phyloP scores from a whole-genome alignment of 2,888 invertebrate species.

The Eurytoma adleriae region DNA sequence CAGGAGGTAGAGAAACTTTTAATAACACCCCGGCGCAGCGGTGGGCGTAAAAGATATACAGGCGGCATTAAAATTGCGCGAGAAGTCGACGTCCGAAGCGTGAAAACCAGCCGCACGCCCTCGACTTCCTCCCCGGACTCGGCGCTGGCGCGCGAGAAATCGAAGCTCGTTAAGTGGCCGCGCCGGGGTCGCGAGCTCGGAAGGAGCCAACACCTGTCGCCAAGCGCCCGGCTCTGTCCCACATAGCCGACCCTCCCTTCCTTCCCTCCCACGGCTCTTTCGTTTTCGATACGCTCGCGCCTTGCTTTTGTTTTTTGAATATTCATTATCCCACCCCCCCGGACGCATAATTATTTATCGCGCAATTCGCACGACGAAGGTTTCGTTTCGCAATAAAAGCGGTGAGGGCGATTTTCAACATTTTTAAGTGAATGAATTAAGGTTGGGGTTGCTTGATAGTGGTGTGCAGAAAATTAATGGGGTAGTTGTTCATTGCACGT shows the following conservation, averaged over 20 bases:
- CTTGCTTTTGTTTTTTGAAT: neutral
- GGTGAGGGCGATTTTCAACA: no score
- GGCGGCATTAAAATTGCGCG: neutral
- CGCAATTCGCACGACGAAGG: no score
- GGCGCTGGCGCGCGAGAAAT: conserved; percentile 62
- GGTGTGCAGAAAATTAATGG: no score
- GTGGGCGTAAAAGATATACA: conserved; percentile 3
- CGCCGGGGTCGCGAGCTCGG: conserved; percentile 62
- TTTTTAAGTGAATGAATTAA: no score
- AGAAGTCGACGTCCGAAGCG: neutral
- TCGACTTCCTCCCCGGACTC: conserved; percentile 20
- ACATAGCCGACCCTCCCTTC: neutral
- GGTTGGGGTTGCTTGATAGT: no score
- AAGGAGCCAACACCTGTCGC: conserved; percentile 66
- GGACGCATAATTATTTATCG: no score
- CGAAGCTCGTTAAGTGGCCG: conserved; percentile 65
- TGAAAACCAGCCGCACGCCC: conserved; percentile 13
- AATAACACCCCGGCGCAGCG: neutral
- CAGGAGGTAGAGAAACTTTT: neutral
- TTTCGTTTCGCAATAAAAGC: no score
- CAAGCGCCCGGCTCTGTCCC: conserved; percentile 62
- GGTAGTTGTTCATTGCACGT: no score
- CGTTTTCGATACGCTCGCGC: neutral
- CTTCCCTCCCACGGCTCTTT: neutral
- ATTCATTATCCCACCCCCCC: no score